Evolutionary conservation across 2,113 vertebrate species (phyloP).

Genomic region (Urocynchramus pylzowi): DNA sequence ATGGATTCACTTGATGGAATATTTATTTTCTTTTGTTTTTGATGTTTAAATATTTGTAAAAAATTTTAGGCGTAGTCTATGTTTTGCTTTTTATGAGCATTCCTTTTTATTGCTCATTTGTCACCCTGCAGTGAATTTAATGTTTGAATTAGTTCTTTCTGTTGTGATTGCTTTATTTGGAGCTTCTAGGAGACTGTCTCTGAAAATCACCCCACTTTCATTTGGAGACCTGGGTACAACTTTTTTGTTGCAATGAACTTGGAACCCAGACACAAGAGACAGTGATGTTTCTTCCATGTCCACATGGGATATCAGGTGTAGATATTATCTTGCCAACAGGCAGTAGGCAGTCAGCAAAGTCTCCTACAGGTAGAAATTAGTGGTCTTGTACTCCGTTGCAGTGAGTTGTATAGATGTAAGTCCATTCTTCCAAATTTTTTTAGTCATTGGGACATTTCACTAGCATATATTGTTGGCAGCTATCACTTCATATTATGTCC

Average conservation of each 20-base stretch:
- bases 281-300: not conserved
- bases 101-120: not conserved
- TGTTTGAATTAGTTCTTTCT: not conserved
- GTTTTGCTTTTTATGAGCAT: not conserved
- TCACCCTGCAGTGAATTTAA: not conserved
- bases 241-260: not conserved
- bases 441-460: not conserved
- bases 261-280: not conserved
- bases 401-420: not conserved
- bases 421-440: not conserved
- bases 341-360: not conserved
- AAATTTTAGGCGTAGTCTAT: not conserved
- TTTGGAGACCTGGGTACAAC: not conserved
- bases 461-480: not conserved
- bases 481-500: not conserved
- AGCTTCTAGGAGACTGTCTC: not conserved
- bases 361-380: not conserved
- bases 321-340: not conserved
- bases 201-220: not conserved
- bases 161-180: not conserved
- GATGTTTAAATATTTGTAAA: not conserved
- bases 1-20: not conserved
- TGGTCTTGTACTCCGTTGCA: not conserved
- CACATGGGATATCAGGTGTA: not conserved
- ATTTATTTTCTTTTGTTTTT: not conserved